A percentile compares a stretch with the other conserved stretches of the same genome.
Conservation (phyloP, 1,140 invertebrate genomes). For the Drosophila jambulina region DNA sequence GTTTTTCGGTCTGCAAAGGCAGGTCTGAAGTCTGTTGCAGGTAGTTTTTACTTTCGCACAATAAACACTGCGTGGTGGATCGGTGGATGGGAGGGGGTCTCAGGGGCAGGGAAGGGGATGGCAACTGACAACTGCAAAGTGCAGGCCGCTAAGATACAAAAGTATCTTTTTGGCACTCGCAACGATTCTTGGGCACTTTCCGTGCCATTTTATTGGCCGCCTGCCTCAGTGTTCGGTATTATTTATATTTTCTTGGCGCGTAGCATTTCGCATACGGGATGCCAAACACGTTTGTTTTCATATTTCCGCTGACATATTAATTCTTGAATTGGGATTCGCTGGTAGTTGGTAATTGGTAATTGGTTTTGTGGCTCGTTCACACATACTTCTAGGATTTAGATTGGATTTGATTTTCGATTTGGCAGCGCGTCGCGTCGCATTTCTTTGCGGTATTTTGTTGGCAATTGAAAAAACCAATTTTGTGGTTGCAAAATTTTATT, state of each 20-base stretch:
- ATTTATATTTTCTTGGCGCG: constrained; percentile 69
- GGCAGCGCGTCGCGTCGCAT: constrained; percentile 68
- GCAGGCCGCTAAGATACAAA: constrained; percentile 69
- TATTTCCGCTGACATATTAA: constrained; percentile 74
- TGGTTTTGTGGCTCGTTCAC: constrained; percentile 13
- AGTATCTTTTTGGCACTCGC: constrained; percentile 65
- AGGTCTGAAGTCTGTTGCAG: constrained; percentile 64
- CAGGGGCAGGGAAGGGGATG: not conserved
- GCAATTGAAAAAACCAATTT: constrained; percentile 76
- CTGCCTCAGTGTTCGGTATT: constrained; percentile 40
- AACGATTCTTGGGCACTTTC: constrained; percentile 44
- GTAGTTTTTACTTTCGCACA: constrained; percentile 83
- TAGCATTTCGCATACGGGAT: constrained; percentile 60
- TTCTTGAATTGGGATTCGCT: constrained; percentile 44
- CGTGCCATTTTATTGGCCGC: constrained; percentile 37
- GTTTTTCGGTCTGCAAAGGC: constrained; percentile 36
- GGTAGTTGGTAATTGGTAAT: constrained; percentile 12
- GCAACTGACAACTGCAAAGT: constrained; percentile 48
- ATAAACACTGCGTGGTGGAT: constrained; percentile 44
- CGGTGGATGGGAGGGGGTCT: constrained; percentile 2
- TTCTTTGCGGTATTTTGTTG: constrained; percentile 57
- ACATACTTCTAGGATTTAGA: constrained; percentile 64
- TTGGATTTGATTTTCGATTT: constrained; percentile 37
- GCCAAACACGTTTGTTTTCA: constrained; percentile 77
- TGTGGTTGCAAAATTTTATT: constrained; percentile 74